phyloP scores from a whole-genome alignment of 2,113 vertebrate species.

The Corythornis vintsioides region DNA sequence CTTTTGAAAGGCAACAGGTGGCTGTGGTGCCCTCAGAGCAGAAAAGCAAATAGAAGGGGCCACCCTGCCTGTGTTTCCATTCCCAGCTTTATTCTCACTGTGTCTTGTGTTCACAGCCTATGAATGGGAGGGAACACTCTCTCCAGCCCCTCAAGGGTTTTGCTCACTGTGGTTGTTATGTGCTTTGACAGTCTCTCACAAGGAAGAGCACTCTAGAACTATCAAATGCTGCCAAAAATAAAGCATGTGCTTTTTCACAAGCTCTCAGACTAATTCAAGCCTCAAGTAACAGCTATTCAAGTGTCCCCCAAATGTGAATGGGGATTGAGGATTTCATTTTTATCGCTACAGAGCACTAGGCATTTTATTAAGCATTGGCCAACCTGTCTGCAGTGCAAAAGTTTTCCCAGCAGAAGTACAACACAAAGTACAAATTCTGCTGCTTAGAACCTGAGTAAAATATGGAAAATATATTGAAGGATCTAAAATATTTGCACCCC shows the following conservation, averaged over 20 bases:
- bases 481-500: not conserved
- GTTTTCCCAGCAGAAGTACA: not conserved
- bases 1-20: not conserved
- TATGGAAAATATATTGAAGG: not conserved
- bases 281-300: slow-evolving; percentile 21
- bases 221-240: slow-evolving; percentile 15
- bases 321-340: slow-evolving; percentile 41
- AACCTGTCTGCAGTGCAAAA: slow-evolving; percentile 4
- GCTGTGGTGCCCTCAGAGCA: not conserved
- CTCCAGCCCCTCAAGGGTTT: not conserved
- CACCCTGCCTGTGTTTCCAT: not conserved
- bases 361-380: slow-evolving; percentile 11
- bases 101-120: not conserved
- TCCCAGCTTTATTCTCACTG: not conserved
- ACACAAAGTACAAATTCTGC: not conserved
- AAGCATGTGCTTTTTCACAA: slow-evolving; percentile 4
- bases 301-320: slow-evolving; percentile 31
- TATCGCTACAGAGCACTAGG: slow-evolving; percentile 30
- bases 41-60: not conserved
- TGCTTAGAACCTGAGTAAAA: not conserved
- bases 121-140: not conserved
- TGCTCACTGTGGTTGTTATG: not conserved
- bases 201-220: not conserved
- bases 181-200: slow-evolving; percentile 3
- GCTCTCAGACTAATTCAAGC: slow-evolving; percentile 32